These are phyloP conservation scores for Cherax quadricarinatus DNA, from an alignment of 1,140 invertebrate species.

Conservation along the genomic window DNA sequence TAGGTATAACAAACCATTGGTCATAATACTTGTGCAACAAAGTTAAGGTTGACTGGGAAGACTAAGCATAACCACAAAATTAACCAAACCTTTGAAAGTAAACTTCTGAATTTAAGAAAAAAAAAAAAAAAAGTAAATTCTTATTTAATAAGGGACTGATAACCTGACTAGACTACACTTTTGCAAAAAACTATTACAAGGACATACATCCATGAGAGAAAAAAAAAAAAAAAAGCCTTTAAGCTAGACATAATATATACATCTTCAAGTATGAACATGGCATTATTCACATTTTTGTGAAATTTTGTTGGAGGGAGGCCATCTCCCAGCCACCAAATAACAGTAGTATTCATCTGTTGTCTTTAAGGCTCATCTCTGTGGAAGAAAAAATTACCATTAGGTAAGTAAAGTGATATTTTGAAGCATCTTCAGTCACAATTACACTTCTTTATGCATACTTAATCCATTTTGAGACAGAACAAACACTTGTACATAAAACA, in stretches of 20 bases:
- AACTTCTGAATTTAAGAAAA: background rate
- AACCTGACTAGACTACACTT: conserved; percentile 4
- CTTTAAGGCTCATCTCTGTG: background rate
- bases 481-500: no score
- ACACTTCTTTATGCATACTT: no score
- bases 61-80: background rate
- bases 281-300: background rate
- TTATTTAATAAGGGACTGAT: background rate
- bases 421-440: no score
- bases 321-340: background rate
- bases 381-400: background rate
- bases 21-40: conserved; percentile 3
- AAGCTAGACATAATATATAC: conserved; percentile 12
- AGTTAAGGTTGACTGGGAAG: background rate
- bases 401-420: no score
- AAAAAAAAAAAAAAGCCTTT: background rate
- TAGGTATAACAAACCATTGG: background rate
- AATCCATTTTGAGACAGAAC: no score
- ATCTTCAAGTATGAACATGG: background rate
- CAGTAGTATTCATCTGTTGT: background rate
- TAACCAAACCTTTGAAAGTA: background rate
- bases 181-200: conserved; percentile 7
- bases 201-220: background rate
- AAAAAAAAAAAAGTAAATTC: background rate
- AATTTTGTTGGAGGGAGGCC: background rate